These are phyloP conservation scores for Cryptophagus acutangulus DNA, from an alignment of 2,888 invertebrate species.

Conservation along the genomic window DNA sequence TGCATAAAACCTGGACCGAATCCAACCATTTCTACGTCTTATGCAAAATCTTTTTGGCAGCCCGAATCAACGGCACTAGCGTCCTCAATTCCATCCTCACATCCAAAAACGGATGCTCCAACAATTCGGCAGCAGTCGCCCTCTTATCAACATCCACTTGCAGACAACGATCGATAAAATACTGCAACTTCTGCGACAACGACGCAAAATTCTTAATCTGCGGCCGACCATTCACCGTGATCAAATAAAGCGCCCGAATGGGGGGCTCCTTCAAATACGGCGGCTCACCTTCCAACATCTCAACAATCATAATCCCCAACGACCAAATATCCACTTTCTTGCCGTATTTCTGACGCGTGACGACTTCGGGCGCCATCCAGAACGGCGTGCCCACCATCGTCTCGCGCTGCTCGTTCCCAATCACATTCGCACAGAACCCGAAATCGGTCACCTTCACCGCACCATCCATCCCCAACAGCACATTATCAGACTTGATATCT, in stretches of 20 bases:
- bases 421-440: constrained; percentile 96
- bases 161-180: constrained; percentile 83
- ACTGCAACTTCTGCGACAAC: constrained; percentile 70
- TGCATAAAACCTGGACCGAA: no score
- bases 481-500: constrained; percentile 97
- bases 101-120: constrained; percentile 73
- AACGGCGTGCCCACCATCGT: constrained; percentile 98
- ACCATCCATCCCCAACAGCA: constrained; percentile 89
- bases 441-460: constrained; percentile 92
- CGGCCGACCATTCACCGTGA: constrained; percentile 93
- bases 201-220: constrained; percentile 79
- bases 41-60: constrained; percentile 80
- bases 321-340: constrained; percentile 88
- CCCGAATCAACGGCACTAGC: constrained; percentile 83
- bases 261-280: constrained; percentile 96
- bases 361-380: constrained; percentile 97
- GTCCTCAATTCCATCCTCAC: constrained; percentile 76
- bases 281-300: constrained; percentile 95
- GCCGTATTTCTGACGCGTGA: constrained; percentile 88
- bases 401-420: constrained; percentile 89
- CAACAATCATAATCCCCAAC: constrained; percentile 96
- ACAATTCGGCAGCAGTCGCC: constrained; percentile 70
- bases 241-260: constrained; percentile 84
- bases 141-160: constrained; percentile 77
- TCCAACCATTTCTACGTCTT: no score